Base-by-base conservation (phyloP, 2,797 vertebrate genomes). In the Dicrostonyx torquatus region DNA sequence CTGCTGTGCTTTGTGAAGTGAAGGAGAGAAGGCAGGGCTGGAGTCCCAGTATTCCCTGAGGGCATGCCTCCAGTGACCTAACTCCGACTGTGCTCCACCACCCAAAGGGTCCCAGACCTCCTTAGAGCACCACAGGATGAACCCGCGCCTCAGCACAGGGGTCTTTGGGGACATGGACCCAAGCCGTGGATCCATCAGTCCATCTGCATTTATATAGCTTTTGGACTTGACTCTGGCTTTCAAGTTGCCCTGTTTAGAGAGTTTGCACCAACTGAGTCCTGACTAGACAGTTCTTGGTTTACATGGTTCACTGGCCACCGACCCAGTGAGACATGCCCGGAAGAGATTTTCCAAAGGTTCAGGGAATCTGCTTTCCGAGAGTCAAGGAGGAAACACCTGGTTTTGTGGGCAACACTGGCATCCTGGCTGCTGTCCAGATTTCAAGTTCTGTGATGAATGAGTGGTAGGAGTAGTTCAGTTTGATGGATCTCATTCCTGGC, bases 311-410 rank as follows among this genome's bases (percentile, higher is more conserved):
- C 55, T 58, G 50, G 76, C 22, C 93, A 40, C 13, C n/a, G 29
- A 48, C 60, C 3, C 53, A 64, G 37, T 31, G 93, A 88, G 62
- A 20, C 4, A 9, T n/a, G 18, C 50, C 89, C 77, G 20, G 26
- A 55, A 66, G 64, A 79, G 80, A 62, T 72, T 75, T 20, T 89
- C 50, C 86, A 45, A 73, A 94, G 29, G 73, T 34, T 40, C 31
- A 13, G 76, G 2, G 20, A 50, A n/a, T 43, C 55, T 29, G 26
- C 43, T 77, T 43, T 85, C 29, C 1, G 29, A 86, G n/a, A 22
- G 58, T 9, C 1, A 43, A 86, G 72, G 48, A 77, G 53, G 48
- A 29, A 31, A 17, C 37, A 15, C 85, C 50, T 34, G 12, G 37
- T 20, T 55, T 34, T 26, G 20, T 29, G 58, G 82, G 5, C 48